A percentile compares a stretch with the other conserved stretches of the same genome.
Evolutionary conservation across 2,888 invertebrate species (phyloP).

Genomic region (Acronicta psi): DNA sequence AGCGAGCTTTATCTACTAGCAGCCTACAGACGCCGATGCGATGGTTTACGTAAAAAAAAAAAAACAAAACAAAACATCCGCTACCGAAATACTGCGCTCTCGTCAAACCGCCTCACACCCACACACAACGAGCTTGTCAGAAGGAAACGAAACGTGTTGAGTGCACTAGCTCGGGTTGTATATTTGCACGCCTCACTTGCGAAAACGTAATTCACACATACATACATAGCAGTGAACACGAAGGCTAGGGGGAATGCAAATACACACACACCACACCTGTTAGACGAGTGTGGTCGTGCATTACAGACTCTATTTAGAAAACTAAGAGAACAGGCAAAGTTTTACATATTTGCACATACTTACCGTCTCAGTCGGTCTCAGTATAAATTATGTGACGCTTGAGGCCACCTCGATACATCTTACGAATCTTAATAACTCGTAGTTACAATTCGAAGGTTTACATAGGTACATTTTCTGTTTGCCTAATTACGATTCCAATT

Average conservation of each 20-base stretch:
- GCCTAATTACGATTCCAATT: too few relatives aligned
- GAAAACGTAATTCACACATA: conserved; percentile 17
- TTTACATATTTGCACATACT: neutral
- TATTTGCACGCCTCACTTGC: conserved; percentile 11
- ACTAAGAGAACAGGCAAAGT: neutral
- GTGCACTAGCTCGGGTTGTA: conserved; percentile 5
- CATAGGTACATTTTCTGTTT: too few relatives aligned
- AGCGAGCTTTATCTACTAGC: conserved; percentile 3
- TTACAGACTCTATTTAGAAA: conserved; percentile 5
- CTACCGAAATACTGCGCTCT: conserved; percentile 43
- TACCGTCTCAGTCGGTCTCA: too few relatives aligned
- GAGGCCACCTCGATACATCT: conserved; percentile 4
- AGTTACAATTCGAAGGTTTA: too few relatives aligned
- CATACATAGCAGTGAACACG: conserved; percentile 19
- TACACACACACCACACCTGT: conserved; percentile 29
- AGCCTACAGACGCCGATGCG: conserved; percentile 18
- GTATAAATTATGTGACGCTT: conserved; percentile 16
- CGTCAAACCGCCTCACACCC: conserved; percentile 6
- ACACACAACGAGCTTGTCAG: neutral
- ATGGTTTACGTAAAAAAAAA: conserved; percentile 37
- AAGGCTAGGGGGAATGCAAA: conserved; percentile 24
- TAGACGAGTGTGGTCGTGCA: conserved; percentile 17
- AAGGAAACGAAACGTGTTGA: conserved; percentile 8
- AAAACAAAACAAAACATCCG: conserved; percentile 56
- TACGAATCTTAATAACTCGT: too few relatives aligned